Evolutionary conservation across 2,888 invertebrate genomes (phyloP), one percentile per base, ranked within the genome.

Genomic region (Lypha dubia): DNA sequence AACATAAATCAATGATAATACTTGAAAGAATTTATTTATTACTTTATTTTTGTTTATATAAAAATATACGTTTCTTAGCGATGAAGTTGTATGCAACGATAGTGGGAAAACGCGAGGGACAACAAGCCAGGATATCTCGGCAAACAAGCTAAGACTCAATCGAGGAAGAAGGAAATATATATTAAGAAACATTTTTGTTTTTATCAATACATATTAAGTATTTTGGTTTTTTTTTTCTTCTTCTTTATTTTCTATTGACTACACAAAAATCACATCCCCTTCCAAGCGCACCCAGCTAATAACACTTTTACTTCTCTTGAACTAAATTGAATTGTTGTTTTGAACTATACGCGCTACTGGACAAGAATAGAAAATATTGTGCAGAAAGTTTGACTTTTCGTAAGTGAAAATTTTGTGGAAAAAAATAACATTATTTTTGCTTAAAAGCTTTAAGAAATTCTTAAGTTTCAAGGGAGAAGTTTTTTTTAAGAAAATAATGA

Each of bases 1-100:
- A 60, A 65, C 70, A 77, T 76, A 76, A 84, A 84, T 84, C 80
- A 80, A 60, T 73, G 76, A 84, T 76, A 76, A 76, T 22, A 56
- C 67, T 51, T 46, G 32, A 35, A 68, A 68, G 76, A 62, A 80
- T 80, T 84, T 80, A 79, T 84, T 84, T 80, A 76, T 84, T 62
- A 80, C 76, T 67, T 76, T 73, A 62, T 76, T 73, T 76, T 56
- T 71, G 41, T 44, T 75, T 56, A 17, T n/a, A 24, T 46, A 9
- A 44, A 11, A 44, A 11, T 24, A 49, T 13, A 24, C 28, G 28
- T 28, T 53, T 58, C 22, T 20, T 58, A 22, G 67, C 70, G 63
- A 76, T 71, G 28, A 60, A 65, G 70, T 51, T 32, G 63, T 58
- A 63, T n/a, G 58, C 56, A 13, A 46, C 20, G 7, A 32, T 20